Percentiles rank a stretch among this genome's conserved stretches.
Conservation (phyloP, 2,888 invertebrate species). For the Leucophora obtusa region DNA sequence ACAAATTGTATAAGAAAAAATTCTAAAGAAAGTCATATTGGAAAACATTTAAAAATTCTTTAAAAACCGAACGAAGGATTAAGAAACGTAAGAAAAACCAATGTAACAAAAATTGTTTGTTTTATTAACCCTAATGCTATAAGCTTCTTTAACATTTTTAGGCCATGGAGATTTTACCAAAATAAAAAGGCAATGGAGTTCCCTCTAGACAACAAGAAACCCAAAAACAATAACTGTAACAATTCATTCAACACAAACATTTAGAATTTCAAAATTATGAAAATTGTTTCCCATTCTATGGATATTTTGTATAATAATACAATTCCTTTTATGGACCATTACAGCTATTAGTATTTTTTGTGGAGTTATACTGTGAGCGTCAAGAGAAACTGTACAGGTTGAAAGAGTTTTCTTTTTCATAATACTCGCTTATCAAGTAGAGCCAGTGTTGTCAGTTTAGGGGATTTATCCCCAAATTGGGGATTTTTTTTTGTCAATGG, state of each 20-base stretch:
- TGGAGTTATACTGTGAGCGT: no score
- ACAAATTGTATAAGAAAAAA: not conserved
- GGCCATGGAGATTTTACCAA: not conserved
- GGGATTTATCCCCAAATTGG: no score
- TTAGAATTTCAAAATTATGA: not conserved
- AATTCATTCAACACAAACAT: slow-evolving; percentile 2
- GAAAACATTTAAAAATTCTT: not conserved
- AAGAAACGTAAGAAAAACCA: not conserved
- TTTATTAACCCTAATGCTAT: not conserved
- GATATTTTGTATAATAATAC: slow-evolving; percentile 15
- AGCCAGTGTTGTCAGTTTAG: no score
- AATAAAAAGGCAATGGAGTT: not conserved
- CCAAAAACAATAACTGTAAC: slow-evolving; percentile 2
- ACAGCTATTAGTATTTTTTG: not conserved
- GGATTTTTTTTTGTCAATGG: no score
- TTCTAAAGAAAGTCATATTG: no score
- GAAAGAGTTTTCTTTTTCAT: no score
- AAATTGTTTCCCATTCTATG: not conserved
- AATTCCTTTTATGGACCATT: slow-evolving; percentile 20
- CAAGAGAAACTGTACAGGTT: no score
- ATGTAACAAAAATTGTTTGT: not conserved
- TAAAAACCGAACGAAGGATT: not conserved
- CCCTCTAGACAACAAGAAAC: not conserved
- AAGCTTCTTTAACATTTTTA: not conserved
- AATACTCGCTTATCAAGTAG: no score